Base-by-base conservation (phyloP, 2,888 invertebrate genomes). In the Stenoptilia bipunctidactyla region DNA sequence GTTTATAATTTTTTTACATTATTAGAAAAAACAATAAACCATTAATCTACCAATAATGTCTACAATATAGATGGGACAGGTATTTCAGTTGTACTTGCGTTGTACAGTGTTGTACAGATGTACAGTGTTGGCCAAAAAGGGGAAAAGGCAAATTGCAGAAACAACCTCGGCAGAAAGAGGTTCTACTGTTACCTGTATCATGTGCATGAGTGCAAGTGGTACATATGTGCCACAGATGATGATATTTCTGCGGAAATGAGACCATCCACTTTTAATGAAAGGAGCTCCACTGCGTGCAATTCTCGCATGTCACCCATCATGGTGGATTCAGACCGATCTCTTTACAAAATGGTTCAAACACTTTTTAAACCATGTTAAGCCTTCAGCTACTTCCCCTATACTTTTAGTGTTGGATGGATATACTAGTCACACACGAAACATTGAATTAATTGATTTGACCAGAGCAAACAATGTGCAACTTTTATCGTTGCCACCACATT, bases 1-100 rank as follows among this genome's bases (percentile, higher is more conserved):
- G 44, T 45, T 4, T 25, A 47, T 20, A 13, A 39, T 10, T 49
- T 47, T 38, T 49, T 43, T 14, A 20, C 36, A 8, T 33, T 44
- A 9, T 43, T 40, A 13, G 46, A 44, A 15, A 30, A 38, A 2
- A 8, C 37, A 1, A 30, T 41, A 12, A n/a, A 37, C 37, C 15
- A 43, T 1, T 42, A 40, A 8, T 2, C 45, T n/a, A 43, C 53
- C 35, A 45, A 51, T 40, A 45, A 52, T 27, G 50, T 66, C 36
- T 65, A 51, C 40, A 68, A 64, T 41, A 56, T 64, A 0, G 61
- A 67, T 42, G 65, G 66, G 48, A 63, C 61, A n/a, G 66, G 65
- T 5, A 44, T 70, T 9, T 45, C 56, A 15, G 50, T 57, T 9
- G 59, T 65, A 4, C 61, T 52, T 44, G 53, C 47, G 10, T 52